Conservation (phyloP, 2,888 invertebrate genomes). For the Archaeoteleia sp. region DNA sequence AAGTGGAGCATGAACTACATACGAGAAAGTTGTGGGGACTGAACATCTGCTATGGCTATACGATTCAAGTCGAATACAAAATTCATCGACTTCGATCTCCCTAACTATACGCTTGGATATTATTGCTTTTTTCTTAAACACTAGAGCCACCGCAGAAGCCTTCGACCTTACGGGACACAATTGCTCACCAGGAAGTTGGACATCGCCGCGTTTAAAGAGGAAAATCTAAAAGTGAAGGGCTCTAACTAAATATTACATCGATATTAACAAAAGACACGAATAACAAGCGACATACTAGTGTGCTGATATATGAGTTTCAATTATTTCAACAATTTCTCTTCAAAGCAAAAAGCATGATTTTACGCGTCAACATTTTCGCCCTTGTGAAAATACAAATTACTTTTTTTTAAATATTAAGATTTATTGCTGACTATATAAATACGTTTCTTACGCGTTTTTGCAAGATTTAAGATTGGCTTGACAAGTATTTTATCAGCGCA, state of each 20-base stretch:
- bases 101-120: slow-evolving; percentile 33
- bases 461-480: too few species aligned
- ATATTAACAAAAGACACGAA: not conserved
- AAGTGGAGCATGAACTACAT: slow-evolving; percentile 56
- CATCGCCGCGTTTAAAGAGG: not conserved
- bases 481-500: too few species aligned
- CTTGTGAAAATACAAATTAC: too few species aligned
- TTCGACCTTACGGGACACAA: slow-evolving; percentile 31
- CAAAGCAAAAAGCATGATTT: too few species aligned
- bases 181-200: slow-evolving; percentile 13
- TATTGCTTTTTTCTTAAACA: slow-evolving; percentile 21
- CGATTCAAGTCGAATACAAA: slow-evolving; percentile 69
- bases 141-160: slow-evolving; percentile 18
- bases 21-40: slow-evolving; percentile 64
- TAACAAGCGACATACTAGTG: too few species aligned
- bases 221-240: not conserved
- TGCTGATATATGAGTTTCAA: too few species aligned
- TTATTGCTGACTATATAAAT: too few species aligned
- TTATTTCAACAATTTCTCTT: too few species aligned
- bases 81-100: slow-evolving; percentile 72
- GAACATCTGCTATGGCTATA: slow-evolving; percentile 67
- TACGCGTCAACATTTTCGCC: too few species aligned
- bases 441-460: too few species aligned
- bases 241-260: too few species aligned
- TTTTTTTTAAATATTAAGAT: too few species aligned